Evolutionary conservation across 2,797 vertebrate species (phyloP).

Genomic region (Emys orbicularis): DNA sequence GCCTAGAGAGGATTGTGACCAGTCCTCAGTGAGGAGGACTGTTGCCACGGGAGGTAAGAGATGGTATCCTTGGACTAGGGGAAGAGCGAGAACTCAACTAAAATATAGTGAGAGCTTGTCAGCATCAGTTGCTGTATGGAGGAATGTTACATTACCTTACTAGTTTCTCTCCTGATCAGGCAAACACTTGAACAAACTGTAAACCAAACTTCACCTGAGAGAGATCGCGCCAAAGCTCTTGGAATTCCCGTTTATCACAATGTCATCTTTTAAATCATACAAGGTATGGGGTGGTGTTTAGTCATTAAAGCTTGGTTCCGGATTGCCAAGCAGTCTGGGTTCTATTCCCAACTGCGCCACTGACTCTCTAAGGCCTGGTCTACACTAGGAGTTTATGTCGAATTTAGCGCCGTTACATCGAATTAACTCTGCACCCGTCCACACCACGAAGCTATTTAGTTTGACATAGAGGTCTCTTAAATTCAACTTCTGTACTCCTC

Average conservation of each 20-base stretch:
- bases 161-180: background rate
- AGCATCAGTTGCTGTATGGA: accelerated
- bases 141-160: accelerated
- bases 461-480: too few species aligned
- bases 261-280: constrained; percentile 38
- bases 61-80: background rate
- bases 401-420: too few species aligned
- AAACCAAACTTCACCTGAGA: background rate
- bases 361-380: background rate
- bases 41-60: background rate
- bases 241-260: constrained; percentile 27
- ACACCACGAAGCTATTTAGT: too few species aligned
- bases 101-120: accelerated
- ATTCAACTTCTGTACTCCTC: too few species aligned
- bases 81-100: background rate
- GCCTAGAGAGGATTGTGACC: accelerated
- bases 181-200: constrained; percentile 25
- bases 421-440: too few species aligned
- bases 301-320: background rate
- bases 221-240: background rate
- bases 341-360: background rate
- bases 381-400: too few species aligned
- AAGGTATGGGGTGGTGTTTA: constrained; percentile 29
- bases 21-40: accelerated
- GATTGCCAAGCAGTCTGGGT: constrained; percentile 52